Evolutionary conservation across 2,113 vertebrate genomes (phyloP).

Genomic region (Channa argus): DNA sequence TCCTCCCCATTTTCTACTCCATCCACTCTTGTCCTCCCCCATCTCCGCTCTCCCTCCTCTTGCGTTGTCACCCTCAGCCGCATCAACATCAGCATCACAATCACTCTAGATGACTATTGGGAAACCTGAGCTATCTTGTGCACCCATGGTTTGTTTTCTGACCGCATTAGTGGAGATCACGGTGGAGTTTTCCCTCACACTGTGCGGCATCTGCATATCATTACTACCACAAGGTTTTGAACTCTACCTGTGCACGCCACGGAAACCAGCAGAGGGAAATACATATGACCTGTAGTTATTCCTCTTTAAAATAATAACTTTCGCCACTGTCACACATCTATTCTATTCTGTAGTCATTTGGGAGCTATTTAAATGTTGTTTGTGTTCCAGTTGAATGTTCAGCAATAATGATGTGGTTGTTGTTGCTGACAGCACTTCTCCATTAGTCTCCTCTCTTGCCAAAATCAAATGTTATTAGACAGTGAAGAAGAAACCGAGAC

Average conservation of each 20-base stretch:
- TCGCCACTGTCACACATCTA: slow-evolving; percentile 7
- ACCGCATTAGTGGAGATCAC: slow-evolving; percentile 59
- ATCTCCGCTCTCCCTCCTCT: slow-evolving; percentile 5
- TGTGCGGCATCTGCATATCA: slow-evolving; percentile 52
- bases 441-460: slow-evolving; percentile 33
- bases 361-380: slow-evolving; percentile 56
- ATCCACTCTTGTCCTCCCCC: slow-evolving; percentile 9
- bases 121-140: slow-evolving; percentile 64
- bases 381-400: slow-evolving; percentile 55
- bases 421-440: slow-evolving; percentile 48
- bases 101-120: slow-evolving; percentile 62
- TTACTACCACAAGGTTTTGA: slow-evolving; percentile 47
- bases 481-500: slow-evolving; percentile 15
- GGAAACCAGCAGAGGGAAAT: neutral
- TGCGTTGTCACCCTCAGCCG: slow-evolving; percentile 43
- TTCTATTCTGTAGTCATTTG: slow-evolving; percentile 31
- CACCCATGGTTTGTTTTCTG: slow-evolving; percentile 61
- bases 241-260: slow-evolving; percentile 15
- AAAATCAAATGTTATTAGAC: slow-evolving; percentile 59
- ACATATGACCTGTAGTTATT: neutral
- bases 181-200: slow-evolving; percentile 52
- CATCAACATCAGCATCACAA: slow-evolving; percentile 67
- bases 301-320: slow-evolving; percentile 4
- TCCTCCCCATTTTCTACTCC: slow-evolving; percentile 23
- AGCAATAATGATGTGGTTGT: slow-evolving; percentile 55